Percentiles rank a stretch among this genome's conserved stretches.
Conservation (phyloP, 1,140 invertebrate species). For the Drosophila santomea region DNA sequence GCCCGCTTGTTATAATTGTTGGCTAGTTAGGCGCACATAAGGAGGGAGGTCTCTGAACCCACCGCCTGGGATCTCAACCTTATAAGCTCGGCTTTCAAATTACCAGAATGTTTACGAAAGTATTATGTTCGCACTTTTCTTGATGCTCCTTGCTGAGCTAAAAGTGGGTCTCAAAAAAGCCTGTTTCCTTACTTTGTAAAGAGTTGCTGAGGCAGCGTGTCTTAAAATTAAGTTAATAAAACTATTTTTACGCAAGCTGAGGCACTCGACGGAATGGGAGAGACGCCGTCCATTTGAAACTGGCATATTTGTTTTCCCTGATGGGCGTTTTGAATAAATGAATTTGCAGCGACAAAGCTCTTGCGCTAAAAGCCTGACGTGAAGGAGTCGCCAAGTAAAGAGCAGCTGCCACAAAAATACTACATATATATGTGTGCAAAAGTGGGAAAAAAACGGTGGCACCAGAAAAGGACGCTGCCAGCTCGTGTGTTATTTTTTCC, state of each 20-base stretch:
- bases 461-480: constrained; percentile 36
- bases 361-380: constrained; percentile 42
- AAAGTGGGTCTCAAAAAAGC: neutral
- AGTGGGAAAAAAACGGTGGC: constrained; percentile 12
- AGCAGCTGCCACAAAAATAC: constrained; percentile 42
- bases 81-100: too few species aligned
- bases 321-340: constrained; percentile 68
- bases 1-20: constrained; percentile 34
- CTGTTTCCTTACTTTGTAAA: neutral
- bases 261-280: neutral
- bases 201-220: too few species aligned
- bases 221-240: too few species aligned
- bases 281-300: neutral
- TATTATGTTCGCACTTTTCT: too few species aligned
- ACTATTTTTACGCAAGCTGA: neutral
- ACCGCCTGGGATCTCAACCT: constrained; percentile 2
- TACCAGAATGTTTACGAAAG: too few species aligned
- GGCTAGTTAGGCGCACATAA: constrained; percentile 36
- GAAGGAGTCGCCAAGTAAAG: constrained; percentile 24
- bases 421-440: neutral
- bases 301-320: constrained; percentile 25
- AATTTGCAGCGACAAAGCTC: constrained; percentile 68
- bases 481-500: constrained; percentile 27
- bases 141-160: too few species aligned
- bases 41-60: constrained; percentile 55